Evolutionary conservation across 2,888 invertebrate genomes (phyloP), one percentile per base, ranked within the genome.

Genomic region (Meiosimyza platycephala): DNA sequence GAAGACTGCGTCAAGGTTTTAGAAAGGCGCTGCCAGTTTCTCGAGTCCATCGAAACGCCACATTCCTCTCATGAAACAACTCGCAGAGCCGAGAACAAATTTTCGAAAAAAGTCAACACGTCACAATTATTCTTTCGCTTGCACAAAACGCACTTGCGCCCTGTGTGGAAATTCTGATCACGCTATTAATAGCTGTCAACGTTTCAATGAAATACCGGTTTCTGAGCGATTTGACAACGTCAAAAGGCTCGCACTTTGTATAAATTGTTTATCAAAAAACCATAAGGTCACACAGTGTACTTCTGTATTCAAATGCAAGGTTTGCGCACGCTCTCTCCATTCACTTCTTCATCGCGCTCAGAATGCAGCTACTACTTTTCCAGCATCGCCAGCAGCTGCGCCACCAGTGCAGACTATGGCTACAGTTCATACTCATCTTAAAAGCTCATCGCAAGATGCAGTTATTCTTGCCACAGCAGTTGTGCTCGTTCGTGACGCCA

Each of bases 21-120:
- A 11, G 73, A 70, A 9, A 65, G 71, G 15, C 67, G 72, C 15
- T 75, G 74, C n/a, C 74, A 75, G 63, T 74, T 68, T 40, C 51
- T 74, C 9, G 72, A 68, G 51, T 72, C 75, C 7, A 52, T 65
- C 13, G 68, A 70, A 22, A 22, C 22, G 22, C 22, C 22, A 22
- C 22, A 22, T 22, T 22, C 22, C 22, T 22, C 51, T 64, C 16
- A 47, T 33, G 16, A 33, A 9, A 28, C 64, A 7, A 9, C 57
- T 18, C 52, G 50, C n/a, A 28, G 69, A 54, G 48, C 48, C 47
- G 62, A 62, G 3, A 62, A 47, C 16, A 68, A 51, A 57, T 59
- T 18, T 3, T 48, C 63, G 16, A 47, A 60, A 70, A 28, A 50
- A 70, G 11, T n/a, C 40, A 4, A 50, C 63, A 40, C 65, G 68